Percentiles rank a stretch among this genome's conserved stretches.
Conservation (phyloP, 1,140 invertebrate genomes). For the Drosophila takahashii region DNA sequence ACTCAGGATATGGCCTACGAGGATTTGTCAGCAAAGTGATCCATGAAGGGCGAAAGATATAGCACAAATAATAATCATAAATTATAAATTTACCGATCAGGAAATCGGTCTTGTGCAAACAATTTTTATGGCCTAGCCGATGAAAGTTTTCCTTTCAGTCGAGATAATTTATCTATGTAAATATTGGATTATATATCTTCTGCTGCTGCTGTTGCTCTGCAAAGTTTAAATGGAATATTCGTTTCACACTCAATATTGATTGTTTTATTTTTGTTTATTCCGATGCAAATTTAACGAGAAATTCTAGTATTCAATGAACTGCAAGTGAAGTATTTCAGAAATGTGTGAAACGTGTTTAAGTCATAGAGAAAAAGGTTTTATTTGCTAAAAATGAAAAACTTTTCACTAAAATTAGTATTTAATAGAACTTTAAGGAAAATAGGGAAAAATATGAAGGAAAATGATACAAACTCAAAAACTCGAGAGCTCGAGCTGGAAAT, state of each 20-base stretch:
- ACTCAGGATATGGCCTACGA: constrained; percentile 36
- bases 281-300: neutral
- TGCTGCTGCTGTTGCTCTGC: neutral
- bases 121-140: constrained; percentile 10
- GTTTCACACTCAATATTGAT: neutral
- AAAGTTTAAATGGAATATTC: neutral
- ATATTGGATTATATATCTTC: constrained; percentile 2
- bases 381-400: neutral
- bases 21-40: constrained; percentile 54
- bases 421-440: neutral
- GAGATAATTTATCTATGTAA: constrained; percentile 26
- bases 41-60: constrained; percentile 23
- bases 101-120: constrained; percentile 2
- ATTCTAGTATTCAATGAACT: constrained; percentile 2
- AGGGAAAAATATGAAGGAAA: neutral
- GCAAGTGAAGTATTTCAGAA: neutral
- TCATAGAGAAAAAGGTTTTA: neutral
- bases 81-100: constrained; percentile 31
- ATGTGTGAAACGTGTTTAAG: neutral
- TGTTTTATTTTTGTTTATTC: constrained; percentile 3
- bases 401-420: too few species aligned
- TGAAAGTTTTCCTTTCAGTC: constrained; percentile 1
- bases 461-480: neutral
- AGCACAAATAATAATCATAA: constrained; percentile 31
- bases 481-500: constrained; percentile 2